Evolutionary conservation across 1,140 invertebrate genomes (phyloP), one percentile per base, ranked within the genome.

Genomic region (Bombus waltoni): DNA sequence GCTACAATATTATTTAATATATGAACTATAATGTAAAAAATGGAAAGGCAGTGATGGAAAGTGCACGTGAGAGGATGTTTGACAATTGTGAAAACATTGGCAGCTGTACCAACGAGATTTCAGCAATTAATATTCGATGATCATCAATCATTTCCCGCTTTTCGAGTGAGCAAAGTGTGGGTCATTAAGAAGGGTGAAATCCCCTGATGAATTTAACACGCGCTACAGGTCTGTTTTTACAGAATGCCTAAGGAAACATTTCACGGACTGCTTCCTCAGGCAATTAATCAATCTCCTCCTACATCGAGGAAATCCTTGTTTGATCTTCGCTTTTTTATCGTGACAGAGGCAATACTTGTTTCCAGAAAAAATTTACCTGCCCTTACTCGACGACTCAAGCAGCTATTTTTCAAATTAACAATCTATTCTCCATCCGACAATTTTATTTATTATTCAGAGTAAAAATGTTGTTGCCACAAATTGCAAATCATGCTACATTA

Each of bases 261-360:
- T 74, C 42, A 42, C 53, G 71, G 77, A 68, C 89, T 85, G 71
- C 76, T 73, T 81, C 84, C 79, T 81, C 35, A 15, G 53, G 79
- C 86, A 80, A 93, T 93, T 91, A 92, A 91, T 93, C 92, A 92
- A 84, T 88, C 85, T 89, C 40, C 81, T 83, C 73, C 75, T 35
- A 40, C 80, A 65, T 66, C 35, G 53, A 79, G 71, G 68, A 81
- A 72, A 81, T 81, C 72, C 70, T 81, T 62, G 71, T 81, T 84
- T 85, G 59, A 85, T 83, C 22, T 79, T 59, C 62, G 38, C 32
- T 57, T 70, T 81, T 73, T 78, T 88, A 3, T 38, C 9, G 3
- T 44, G 53, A 15, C 40, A 40, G 62, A 35, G 65, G 47, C 57
- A 59, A 80, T 59, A 74, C 38, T 59, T 74, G 35, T 38, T 40